Evolutionary conservation across 2,797 vertebrate species (phyloP), one percentile per base, ranked within the genome.

Genomic region (Telmatherina bonti): DNA sequence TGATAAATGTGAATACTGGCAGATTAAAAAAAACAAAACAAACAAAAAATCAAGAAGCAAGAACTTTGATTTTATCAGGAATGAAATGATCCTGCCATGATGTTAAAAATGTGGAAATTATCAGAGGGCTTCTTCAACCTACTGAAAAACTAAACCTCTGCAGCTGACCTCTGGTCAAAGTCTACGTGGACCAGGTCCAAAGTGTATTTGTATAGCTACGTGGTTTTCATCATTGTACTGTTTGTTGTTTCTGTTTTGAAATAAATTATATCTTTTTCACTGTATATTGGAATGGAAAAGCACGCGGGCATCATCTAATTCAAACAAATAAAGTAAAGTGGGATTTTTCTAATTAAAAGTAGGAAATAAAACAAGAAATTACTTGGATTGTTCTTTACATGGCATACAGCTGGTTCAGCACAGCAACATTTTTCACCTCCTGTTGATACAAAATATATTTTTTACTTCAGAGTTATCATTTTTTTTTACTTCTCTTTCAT

Each of bases 191-290:
- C 53, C 57, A 27, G 20, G 38, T 55, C 64, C 33, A 11, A 78
- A 76, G 22, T 62, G 53, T 36, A 70, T 70, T 33, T 76, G 55
- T 70, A 43, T 81, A 26, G 10, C 74, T 70, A 31, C 36, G 24
- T 67, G 31, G 30, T 67, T 82, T 79, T 67, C 12, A 69, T 38
- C 54, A 59, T 45, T 86, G 82, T 89, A 70, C 70, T 82, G 63
- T 66, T 65, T 26, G 29, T 22, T 7, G 27, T 41, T 43, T 38
- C 45, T 36, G 10, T 59, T 56, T 35, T 54, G 18, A n/a, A 57
- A 56, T 26, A 70, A 67, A 43, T 59, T 4, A 15, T 57, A 9
- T 27, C 24, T 55, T n/a, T 70, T 68, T 79, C 58, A 51, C 65
- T 68, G 59, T 85, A 57, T 79, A 69, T 57, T 57, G 31, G 33